Base-by-base conservation (phyloP, 2,113 vertebrate species). In the Semicossyphus pulcher region DNA sequence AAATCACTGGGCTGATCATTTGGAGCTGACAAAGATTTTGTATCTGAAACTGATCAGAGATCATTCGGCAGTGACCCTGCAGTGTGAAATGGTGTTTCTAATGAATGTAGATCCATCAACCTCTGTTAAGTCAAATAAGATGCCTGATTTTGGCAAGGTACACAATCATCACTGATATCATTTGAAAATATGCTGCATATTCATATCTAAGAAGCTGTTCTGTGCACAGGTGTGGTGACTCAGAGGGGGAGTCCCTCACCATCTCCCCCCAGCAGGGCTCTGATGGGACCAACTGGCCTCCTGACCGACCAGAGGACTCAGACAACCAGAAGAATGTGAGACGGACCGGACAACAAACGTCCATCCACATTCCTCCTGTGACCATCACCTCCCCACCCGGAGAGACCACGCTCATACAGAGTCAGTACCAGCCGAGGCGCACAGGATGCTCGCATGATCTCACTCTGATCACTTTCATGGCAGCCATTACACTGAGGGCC, bases 251-350 rank as follows among this genome's bases (percentile, higher is more conserved):
- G 7, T 92, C 84, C 37, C 41, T 87, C 15, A 81, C 80, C 37
- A 37, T 83, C 42, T 86, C 88, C 11, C 87, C 95, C 5, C 88
- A 95, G 78, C 95, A 94, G 73, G 94, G 88, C 75, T 91, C 93
- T 0, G 93, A 88, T 10, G 87, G 47, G 3, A 90, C 90, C 5
- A 92, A 91, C 77, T 96, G 95, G 85, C 91, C 94, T 10, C 86
- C 92, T 0, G 95, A 96, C 45, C 94, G 93, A 71, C 93, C 93
- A 0, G 97, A 97, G 84, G 96, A 97, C 12, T 95, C 95, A 0
- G 97, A 97, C 87, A 97, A 98, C 85, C 96, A 97, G 92, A 95
- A 92, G 59, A 98, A 97, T 0, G 94, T 96, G 44, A 94, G 92
- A 0, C 91, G 93, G 36, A 96, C 96, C 66, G 94, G 92, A 5